phyloP scores from a whole-genome alignment of 2,888 invertebrate genomes.

The Listrodromus nycthemerus region DNA sequence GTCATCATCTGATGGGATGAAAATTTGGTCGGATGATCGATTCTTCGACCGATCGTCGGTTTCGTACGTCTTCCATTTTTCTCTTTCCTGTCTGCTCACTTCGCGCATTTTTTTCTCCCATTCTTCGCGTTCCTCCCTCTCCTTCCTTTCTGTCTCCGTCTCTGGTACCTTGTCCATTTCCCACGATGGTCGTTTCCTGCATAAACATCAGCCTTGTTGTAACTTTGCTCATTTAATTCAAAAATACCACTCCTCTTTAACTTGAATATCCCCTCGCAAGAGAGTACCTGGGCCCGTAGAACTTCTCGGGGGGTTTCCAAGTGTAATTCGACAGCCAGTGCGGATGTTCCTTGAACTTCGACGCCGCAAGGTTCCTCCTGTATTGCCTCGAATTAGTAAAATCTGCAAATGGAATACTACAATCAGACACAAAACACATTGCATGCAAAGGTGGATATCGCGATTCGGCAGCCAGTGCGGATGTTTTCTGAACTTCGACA shows the following conservation, averaged over 20 bases:
- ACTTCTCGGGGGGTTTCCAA: conserved; percentile 64
- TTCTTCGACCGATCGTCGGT: conserved; percentile 26
- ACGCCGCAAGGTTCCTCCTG: conserved; percentile 60
- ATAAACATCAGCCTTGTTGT: conserved; percentile 20
- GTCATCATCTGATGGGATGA: conserved; percentile 27
- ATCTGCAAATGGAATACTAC: conserved; percentile 46
- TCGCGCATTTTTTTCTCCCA: conserved; percentile 71
- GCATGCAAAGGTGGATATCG: not conserved
- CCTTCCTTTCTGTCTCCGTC: conserved; percentile 42
- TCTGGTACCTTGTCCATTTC: conserved; percentile 48
- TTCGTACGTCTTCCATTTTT: conserved; percentile 64
- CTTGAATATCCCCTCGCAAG: not conserved
- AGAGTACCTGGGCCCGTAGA: conserved; percentile 62
- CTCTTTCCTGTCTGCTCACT: conserved; percentile 62
- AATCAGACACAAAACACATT: not conserved
- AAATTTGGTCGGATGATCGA: conserved; percentile 24
- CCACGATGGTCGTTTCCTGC: conserved; percentile 61
- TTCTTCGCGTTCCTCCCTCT: conserved; percentile 48
- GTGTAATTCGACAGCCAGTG: conserved; percentile 66
- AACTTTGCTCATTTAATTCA: conserved; percentile 36
- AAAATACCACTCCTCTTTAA: not conserved
- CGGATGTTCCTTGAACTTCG: conserved; percentile 59
- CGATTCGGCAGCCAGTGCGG: too few relatives aligned
- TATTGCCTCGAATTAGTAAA: conserved; percentile 63
- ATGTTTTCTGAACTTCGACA: too few relatives aligned